Conservation (phyloP, 1,140 invertebrate genomes). For the silkworm (Bombyx mori) region DNA sequence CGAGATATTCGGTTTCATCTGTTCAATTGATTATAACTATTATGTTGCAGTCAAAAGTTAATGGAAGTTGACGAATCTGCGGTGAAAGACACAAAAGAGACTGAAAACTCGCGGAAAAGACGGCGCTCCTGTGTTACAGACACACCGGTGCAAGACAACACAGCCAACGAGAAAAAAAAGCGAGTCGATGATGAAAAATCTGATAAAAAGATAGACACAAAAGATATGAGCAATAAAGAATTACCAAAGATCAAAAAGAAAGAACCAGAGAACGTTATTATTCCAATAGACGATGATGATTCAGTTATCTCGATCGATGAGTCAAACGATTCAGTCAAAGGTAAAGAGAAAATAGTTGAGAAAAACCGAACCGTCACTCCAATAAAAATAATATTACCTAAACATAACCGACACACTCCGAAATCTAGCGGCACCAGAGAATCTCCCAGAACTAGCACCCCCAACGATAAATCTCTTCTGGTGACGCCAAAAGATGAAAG, state of each 20-base stretch:
- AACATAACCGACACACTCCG: slow-evolving; percentile 12
- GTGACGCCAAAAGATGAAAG: slow-evolving; percentile 22
- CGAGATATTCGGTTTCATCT: too few relatives aligned
- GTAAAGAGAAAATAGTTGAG: slow-evolving; percentile 8
- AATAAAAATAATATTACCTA: slow-evolving; percentile 33
- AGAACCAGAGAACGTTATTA: slow-evolving; percentile 1
- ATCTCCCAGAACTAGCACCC: slow-evolving; percentile 12
- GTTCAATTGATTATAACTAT: neutral
- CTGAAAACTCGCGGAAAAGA: slow-evolving; percentile 26
- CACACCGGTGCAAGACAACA: slow-evolving; percentile 36
- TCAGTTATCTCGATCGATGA: slow-evolving; percentile 1
- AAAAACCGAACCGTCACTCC: slow-evolving; percentile 20
- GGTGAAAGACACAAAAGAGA: slow-evolving; percentile 21
- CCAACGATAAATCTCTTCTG: slow-evolving; percentile 1
- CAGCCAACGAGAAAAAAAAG: slow-evolving; percentile 33
- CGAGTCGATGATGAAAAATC: slow-evolving; percentile 16
- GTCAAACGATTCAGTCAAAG: slow-evolving; percentile 2
- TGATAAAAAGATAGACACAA: slow-evolving; percentile 12
- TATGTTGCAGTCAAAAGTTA: slow-evolving; percentile 25
- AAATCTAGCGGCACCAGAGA: slow-evolving; percentile 11
- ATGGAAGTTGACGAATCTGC: slow-evolving; percentile 23
- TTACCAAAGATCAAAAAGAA: slow-evolving; percentile 7
- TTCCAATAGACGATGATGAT: slow-evolving; percentile 6
- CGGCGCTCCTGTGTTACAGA: slow-evolving; percentile 46
- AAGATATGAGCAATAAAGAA: slow-evolving; percentile 14